Evolutionary conservation across 2,888 invertebrate species (phyloP), one percentile per base, ranked within the genome.

Genomic region (Cyclophora albipunctata): DNA sequence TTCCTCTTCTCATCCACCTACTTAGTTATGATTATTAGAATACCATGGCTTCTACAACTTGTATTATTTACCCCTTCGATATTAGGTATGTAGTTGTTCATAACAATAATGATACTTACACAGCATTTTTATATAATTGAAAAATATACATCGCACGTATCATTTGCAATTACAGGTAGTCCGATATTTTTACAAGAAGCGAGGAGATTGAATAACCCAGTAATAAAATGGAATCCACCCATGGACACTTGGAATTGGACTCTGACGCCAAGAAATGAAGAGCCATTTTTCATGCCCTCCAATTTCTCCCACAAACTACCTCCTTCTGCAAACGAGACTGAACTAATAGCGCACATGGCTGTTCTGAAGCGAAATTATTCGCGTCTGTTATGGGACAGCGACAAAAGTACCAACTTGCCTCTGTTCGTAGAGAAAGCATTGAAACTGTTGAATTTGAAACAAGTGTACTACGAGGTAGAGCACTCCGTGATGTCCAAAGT

Each of bases 401-500:
- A 94, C 44, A 91, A 93, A 62, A 91, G 92, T 46, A 90, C 92
- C 5, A 93, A 93, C 57, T 87, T 95, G 59, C 94, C 95, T 0
- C 90, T 93, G 2, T 94, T 96, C 64, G 93, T 96, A 6, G 95
- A 96, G 66, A 95, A 95, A 78, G 95, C 96, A 1, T 80, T 96
- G 52, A 94, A 94, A 71, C 81, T 96, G 48, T 87, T 96, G 41
- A 96, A 96, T 78, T 83, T 97, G 47, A 94, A 95, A 73, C 95
- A 96, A 88, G 96, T 96, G 44, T 88, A 88, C 58, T 91, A 90
- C 64, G 97, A 97, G 89, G 94, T 97, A 46, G 96, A 97, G 83
- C 96, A 96, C 64, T 95, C 95, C 45, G 93, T 96, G n/a, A 93
- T 96, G 93, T 96, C 96, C 1, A 95, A 93, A 78, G 96, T 97